These are phyloP conservation scores for Capromys pilorides DNA, from an alignment of 2,797 vertebrate species.

Conservation along the genomic window DNA sequence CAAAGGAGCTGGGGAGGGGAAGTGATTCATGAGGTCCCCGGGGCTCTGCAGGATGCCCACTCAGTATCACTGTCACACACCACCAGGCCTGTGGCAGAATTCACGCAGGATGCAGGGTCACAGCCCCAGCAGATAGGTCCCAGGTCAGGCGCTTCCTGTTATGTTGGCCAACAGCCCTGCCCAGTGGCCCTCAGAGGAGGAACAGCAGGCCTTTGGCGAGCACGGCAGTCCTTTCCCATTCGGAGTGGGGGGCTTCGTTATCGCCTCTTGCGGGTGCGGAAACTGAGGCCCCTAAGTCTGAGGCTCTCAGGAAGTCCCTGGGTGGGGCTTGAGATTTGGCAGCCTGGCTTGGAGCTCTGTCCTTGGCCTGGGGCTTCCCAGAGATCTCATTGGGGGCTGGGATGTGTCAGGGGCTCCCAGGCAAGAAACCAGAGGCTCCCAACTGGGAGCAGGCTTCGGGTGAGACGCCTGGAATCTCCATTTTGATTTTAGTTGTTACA, in stretches of 20 bases:
- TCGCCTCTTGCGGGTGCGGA: not conserved
- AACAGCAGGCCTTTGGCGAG: not conserved
- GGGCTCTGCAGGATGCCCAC: not conserved
- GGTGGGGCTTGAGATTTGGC: not conserved
- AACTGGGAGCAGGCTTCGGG: not conserved
- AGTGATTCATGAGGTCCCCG: not conserved
- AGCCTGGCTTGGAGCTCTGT: not conserved
- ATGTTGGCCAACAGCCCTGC: conserved; percentile 2
- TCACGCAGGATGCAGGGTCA: conserved; percentile 34
- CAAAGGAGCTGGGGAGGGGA: not conserved
- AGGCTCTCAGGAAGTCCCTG: not conserved
- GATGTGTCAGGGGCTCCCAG: not conserved
- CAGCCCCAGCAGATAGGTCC: not conserved
- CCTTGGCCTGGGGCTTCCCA: not conserved
- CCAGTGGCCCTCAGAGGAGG: conserved; percentile 4
- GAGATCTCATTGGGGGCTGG: not conserved
- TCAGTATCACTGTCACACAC: not conserved
- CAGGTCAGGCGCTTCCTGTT: conserved; percentile 77
- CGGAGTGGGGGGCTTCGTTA: not conserved
- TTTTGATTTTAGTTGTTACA: conserved; percentile 30
- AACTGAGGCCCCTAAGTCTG: not conserved
- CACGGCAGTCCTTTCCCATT: not conserved
- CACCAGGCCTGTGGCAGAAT: conserved; percentile 42
- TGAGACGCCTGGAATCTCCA: conserved; percentile 3
- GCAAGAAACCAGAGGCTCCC: not conserved